phyloP scores from a whole-genome alignment of 2,113 vertebrate genomes.

The Bagarius yarrelli region DNA sequence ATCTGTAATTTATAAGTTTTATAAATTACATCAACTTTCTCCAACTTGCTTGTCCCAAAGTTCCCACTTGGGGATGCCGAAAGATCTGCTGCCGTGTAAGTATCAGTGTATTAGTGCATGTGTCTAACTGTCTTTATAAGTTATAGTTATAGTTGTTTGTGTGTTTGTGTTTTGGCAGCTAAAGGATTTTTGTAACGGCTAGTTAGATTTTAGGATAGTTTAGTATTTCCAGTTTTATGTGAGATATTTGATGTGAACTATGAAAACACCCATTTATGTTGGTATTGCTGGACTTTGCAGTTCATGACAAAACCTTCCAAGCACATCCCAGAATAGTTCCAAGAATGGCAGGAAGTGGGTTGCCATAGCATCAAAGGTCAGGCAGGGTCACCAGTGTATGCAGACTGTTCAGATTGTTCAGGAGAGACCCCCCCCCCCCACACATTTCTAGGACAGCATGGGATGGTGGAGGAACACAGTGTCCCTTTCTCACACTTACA shows the following conservation, averaged over 20 bases:
- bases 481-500: constrained; percentile 16
- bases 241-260: neutral
- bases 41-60: neutral
- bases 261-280: neutral
- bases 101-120: neutral
- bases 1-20: neutral
- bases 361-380: constrained; percentile 42
- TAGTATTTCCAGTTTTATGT: neutral
- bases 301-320: neutral
- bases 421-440: constrained; percentile 1
- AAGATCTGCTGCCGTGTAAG: constrained; percentile 11
- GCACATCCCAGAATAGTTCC: constrained; percentile 41
- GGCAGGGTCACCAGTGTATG: constrained; percentile 36
- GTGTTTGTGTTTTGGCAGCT: neutral
- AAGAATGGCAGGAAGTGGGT: constrained; percentile 54
- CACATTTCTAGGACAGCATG: constrained; percentile 15
- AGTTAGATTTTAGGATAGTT: neutral
- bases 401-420: constrained; percentile 39
- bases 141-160: neutral
- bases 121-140: neutral
- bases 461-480: constrained; percentile 32
- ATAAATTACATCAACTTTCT: neutral
- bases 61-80: constrained; percentile 23
- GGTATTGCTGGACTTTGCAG: constrained; percentile 17
- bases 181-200: no score